Evolutionary conservation across 2,797 vertebrate genomes (phyloP), one percentile per base, ranked within the genome.

Genomic region (Graptemys geographica): DNA sequence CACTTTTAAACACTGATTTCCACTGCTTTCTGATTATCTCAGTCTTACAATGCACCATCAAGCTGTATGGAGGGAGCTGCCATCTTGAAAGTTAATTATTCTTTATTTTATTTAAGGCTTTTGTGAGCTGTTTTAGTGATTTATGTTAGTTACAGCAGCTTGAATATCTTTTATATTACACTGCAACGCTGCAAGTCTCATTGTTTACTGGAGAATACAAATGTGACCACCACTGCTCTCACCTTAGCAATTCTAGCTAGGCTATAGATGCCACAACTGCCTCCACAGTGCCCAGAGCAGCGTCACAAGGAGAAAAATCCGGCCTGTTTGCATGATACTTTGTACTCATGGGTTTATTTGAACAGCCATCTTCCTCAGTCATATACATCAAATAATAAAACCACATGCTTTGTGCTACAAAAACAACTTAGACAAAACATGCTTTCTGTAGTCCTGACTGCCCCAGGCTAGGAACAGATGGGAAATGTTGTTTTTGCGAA

Each of bases 401-500:
- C 33, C 59, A 21, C 79, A 84, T 95, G 82, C 2, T 0, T 18
- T 44, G 23, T 3, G 1, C 51, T 87, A 82, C 27, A 89, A 92
- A 92, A 44, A 0, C 65, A 84, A 78, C 84, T 88, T 76, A 52
- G 87, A 84, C 74, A 74, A 33, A 76, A 90, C 83, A 90, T 57
- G 16, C 4, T 90, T 94, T 80, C 82, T 87, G 16, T 65, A 37
- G 44, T 80, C 57, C 51, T 87, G 33, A 74, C 53, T 16, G 69
- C 69, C 23, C 1, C 44, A 79, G 65, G 81, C 86, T 56, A 84
- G 37, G 78, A 23, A 85, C 90, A 86, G 57, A 55, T 11, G 16
- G 84, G 82, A 95, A 94, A 94, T 78, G 87, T 81, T 94, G 55
- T 83, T 95, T 92, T 90, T 86, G 79, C 87, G 69, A 91, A 92